A percentile compares a stretch with the other conserved stretches of the same genome.
Conservation (phyloP, 2,888 invertebrate species). For the Dioctria linearis region DNA sequence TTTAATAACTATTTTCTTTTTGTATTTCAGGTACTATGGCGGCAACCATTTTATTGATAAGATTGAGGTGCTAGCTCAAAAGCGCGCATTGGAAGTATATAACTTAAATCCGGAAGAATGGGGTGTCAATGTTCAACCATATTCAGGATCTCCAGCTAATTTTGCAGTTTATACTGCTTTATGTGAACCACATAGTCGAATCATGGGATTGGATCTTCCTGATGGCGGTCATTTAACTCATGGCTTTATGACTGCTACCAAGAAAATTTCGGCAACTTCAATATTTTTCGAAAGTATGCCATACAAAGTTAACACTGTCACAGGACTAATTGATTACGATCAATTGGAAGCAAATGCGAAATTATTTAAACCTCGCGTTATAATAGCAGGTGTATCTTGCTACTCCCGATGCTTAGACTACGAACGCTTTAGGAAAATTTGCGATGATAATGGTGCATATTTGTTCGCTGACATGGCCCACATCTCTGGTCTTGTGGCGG, state of each 20-base stretch:
- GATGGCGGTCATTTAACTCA: slow-evolving; percentile 98
- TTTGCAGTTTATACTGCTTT: slow-evolving; percentile 95
- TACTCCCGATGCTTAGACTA: slow-evolving; percentile 96
- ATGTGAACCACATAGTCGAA: slow-evolving; percentile 92
- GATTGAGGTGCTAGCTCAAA: slow-evolving; percentile 90
- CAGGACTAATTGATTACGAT: slow-evolving; percentile 95
- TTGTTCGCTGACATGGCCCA: slow-evolving; percentile 98
- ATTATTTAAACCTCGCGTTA: slow-evolving; percentile 91
- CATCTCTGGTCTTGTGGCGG: slow-evolving; percentile 92
- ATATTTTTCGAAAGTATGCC: slow-evolving; percentile 99
- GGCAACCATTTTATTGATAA: slow-evolving; percentile 97
- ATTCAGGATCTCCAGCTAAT: slow-evolving; percentile 96
- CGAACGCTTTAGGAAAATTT: slow-evolving; percentile 86
- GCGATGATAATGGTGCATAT: slow-evolving; percentile 87
- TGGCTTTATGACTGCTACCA: slow-evolving; percentile 90
- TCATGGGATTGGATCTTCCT: slow-evolving; percentile 96
- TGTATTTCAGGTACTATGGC: slow-evolving; percentile 88
- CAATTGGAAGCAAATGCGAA: slow-evolving; percentile 84
- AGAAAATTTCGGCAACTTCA: slow-evolving; percentile 96
- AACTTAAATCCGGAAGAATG: slow-evolving; percentile 87
- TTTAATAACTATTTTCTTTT: not conserved
- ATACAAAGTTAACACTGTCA: slow-evolving; percentile 88
- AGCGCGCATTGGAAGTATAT: slow-evolving; percentile 88
- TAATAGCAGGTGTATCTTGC: slow-evolving; percentile 95
- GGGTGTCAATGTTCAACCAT: slow-evolving; percentile 99